Percentiles rank a stretch among this genome's conserved stretches.
phyloP scores from a whole-genome alignment of 2,888 invertebrate genomes.

The Teinopalpus imperialis region DNA sequence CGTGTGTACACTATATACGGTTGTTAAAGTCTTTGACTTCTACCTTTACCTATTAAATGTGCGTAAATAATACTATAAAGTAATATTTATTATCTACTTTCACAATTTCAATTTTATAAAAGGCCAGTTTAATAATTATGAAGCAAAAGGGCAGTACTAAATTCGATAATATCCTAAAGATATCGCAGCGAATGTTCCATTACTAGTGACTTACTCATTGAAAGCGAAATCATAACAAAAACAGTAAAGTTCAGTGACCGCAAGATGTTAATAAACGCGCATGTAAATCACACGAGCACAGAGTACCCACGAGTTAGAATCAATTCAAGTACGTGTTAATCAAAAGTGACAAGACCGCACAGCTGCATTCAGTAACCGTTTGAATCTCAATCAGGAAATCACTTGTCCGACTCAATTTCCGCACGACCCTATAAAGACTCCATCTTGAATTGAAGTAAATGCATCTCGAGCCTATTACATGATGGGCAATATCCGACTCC shows the following conservation, averaged over 20 bases:
- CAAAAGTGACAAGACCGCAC: conserved; percentile 5
- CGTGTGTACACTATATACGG: too few species aligned
- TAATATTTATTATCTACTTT: too few species aligned
- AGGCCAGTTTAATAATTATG: too few species aligned
- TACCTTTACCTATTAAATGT: too few species aligned
- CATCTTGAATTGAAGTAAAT: conserved; percentile 18
- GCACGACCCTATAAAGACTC: conserved; percentile 3
- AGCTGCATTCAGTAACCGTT: background rate
- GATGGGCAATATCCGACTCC: conserved; percentile 24
- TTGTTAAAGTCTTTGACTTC: too few species aligned
- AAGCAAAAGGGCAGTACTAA: too few species aligned
- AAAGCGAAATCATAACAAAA: conserved; percentile 16
- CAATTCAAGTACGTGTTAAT: background rate
- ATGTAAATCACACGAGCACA: conserved; percentile 9
- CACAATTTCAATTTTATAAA: too few species aligned
- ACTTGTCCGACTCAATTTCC: conserved; percentile 19
- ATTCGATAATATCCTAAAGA: too few species aligned
- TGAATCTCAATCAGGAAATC: conserved; percentile 12
- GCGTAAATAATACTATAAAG: too few species aligned
- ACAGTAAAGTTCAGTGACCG: conserved; percentile 15
- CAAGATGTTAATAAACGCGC: conserved; percentile 9
- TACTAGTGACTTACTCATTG: background rate
- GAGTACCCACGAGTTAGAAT: background rate
- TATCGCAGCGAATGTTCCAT: too few species aligned
- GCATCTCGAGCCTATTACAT: conserved; percentile 20